Percentiles rank a stretch among this genome's conserved stretches.
Conservation (phyloP, 2,797 vertebrate species). For the Linurgus olivaceus region DNA sequence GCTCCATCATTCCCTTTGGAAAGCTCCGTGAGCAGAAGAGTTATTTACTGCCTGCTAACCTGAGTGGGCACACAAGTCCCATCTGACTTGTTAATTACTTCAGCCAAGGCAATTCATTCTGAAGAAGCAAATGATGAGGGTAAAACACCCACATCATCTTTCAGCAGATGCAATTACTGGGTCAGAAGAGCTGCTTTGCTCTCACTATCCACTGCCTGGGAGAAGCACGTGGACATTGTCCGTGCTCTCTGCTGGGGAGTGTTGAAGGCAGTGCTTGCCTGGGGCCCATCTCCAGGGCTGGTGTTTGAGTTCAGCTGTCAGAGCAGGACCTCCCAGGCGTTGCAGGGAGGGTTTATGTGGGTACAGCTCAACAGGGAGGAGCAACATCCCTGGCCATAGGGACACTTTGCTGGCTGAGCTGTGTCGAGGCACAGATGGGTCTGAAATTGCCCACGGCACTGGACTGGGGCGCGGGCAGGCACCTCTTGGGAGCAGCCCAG, state of each 20-base stretch:
- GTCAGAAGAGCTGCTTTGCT: neutral
- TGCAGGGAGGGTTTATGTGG: neutral
- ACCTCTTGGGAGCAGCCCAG: neutral
- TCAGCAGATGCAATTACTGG: neutral
- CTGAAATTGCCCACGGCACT: neutral
- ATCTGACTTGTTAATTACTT: neutral
- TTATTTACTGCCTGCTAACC: neutral
- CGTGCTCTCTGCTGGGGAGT: fast-evolving
- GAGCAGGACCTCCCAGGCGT: neutral
- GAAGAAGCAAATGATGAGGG: neutral
- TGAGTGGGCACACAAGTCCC: neutral
- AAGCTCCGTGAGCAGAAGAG: neutral
- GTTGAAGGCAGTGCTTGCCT: neutral
- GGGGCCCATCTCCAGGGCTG: neutral
- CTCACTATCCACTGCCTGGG: neutral
- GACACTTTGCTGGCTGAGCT: neutral
- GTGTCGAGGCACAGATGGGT: neutral
- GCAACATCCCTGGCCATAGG: neutral
- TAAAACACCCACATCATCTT: neutral
- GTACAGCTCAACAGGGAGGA: neutral
- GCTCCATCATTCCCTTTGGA: neutral
- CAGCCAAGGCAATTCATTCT: neutral
- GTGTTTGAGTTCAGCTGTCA: neutral
- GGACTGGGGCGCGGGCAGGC: neutral
- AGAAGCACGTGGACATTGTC: neutral